Evolutionary conservation across 2,797 vertebrate genomes (phyloP).

Genomic region (Peromyscus eremicus): DNA sequence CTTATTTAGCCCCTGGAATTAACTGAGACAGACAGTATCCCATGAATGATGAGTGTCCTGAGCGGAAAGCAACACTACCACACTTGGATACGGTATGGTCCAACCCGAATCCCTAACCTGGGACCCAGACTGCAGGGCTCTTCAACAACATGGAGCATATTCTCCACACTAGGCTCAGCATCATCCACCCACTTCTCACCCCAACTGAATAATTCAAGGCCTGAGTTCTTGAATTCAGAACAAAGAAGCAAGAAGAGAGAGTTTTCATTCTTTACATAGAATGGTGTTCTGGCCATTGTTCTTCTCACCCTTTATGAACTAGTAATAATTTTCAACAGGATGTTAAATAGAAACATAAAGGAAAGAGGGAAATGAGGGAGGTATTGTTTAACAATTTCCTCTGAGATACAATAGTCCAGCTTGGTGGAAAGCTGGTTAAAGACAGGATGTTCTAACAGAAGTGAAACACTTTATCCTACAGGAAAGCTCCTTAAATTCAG

Average conservation of each 20-base stretch:
- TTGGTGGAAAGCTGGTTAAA: background rate
- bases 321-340: background rate
- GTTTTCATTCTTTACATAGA: no score
- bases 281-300: background rate
- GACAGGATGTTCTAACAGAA: background rate
- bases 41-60: background rate
- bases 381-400: background rate
- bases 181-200: background rate
- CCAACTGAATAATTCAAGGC: background rate
- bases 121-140: background rate
- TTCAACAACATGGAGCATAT: accelerated
- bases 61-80: background rate
- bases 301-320: background rate
- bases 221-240: background rate
- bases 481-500: background rate
- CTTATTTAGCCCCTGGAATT: conserved; percentile 6
- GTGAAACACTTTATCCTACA: background rate
- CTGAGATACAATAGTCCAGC: background rate
- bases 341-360: background rate
- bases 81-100: accelerated
- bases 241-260: background rate
- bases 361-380: background rate
- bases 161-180: no score
- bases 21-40: background rate
- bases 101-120: background rate